These are phyloP conservation scores for Acanthosoma haemorrhoidale DNA, from an alignment of 2,888 invertebrate species.

Conservation along the genomic window DNA sequence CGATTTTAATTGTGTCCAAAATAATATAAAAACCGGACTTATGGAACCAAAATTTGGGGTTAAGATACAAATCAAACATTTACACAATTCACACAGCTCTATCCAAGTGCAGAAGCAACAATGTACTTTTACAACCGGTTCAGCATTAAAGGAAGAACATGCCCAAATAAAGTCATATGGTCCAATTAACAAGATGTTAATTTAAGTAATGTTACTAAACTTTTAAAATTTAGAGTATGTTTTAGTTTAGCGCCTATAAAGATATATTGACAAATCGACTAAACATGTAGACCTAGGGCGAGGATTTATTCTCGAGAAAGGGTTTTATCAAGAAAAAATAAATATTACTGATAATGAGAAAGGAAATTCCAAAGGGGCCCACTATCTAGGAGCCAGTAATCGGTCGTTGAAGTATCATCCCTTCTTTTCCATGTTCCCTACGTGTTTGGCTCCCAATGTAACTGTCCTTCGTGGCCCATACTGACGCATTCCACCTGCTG, in stretches of 20 bases:
- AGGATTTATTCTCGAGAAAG: background rate
- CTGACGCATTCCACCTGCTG: background rate
- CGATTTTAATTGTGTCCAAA: too few species aligned
- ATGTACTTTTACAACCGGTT: background rate
- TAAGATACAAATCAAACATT: too few species aligned
- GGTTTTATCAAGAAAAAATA: background rate
- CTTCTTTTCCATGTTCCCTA: too few species aligned
- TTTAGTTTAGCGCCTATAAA: background rate
- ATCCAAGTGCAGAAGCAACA: too few species aligned
- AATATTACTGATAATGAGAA: background rate
- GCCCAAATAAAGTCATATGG: too few species aligned
- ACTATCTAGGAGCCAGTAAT: background rate
- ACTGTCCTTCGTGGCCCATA: background rate
- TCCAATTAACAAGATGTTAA: too few species aligned
- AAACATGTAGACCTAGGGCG: background rate
- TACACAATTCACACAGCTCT: too few species aligned
- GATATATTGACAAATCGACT: background rate
- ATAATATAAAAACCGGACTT: too few species aligned
- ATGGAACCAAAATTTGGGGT: too few species aligned
- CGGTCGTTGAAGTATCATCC: background rate
- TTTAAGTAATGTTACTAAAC: too few species aligned
- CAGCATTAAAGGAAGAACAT: too few species aligned
- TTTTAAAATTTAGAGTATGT: background rate
- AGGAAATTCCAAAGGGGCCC: background rate
- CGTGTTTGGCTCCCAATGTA: background rate